Evolutionary conservation across 1,140 invertebrate genomes (phyloP), one percentile per base, ranked within the genome.

Genomic region (Antheraea mylitta): DNA sequence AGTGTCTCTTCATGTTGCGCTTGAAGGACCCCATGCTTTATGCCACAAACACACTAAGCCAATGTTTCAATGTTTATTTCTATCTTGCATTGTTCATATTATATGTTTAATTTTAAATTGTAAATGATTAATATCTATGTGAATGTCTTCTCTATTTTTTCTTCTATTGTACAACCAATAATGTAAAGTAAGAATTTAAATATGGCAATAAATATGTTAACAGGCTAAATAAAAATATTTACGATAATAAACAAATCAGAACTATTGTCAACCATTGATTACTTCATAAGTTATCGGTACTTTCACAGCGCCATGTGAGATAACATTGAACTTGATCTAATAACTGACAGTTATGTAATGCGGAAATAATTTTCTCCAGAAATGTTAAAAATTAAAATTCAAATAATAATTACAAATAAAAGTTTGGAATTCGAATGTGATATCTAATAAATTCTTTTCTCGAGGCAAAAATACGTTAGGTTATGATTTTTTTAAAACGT

Each of bases 261-360:
- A 13, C 1, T 42, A n/a, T n/a, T 53, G 45, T 13, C 45, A 16
- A 53, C 16, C 11, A 53, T 53, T 53, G 45, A 53, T 53, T 53
- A 53, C 22, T n/a, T 53, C 45, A 13, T 1, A 53, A 53, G 45
- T 53, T 53, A 53, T 53, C 45, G 22, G 10, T 53, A 53, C 45
- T 53, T 53, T 6, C 45, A n/a, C 45, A 16, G 45, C 45, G 11
- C 13, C 66, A n/a, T n/a, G n/a, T 6, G 10, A 61, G 18, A 61
- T 42, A 69, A 37, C 53, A 61, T 30, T 62, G 60, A 72, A 38
- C 58, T 69, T 68, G 36, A 79, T 70, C 75, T 82, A 74, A 81
- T 75, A 81, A 77, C 76, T 75, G 9, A 75, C 71, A 71, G 81
- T 87, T 86, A 85, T 83, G 77, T 85, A 83, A 85, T 75, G 70